These are phyloP conservation scores for Napeogenes inachia DNA, from an alignment of 2,888 invertebrate genomes.

Conservation along the genomic window DNA sequence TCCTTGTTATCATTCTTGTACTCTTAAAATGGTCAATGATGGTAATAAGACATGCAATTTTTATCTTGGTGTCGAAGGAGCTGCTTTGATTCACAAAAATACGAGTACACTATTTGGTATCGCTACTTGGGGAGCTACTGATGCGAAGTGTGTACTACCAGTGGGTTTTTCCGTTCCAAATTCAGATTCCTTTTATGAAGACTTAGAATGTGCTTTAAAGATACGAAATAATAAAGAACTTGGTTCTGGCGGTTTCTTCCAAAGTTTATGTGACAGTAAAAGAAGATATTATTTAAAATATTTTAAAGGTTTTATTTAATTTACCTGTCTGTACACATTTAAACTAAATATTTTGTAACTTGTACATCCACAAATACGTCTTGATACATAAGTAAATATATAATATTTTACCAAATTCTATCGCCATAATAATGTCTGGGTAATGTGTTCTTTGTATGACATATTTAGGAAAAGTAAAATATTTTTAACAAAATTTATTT, in stretches of 20 bases:
- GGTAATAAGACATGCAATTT: slow-evolving; percentile 31
- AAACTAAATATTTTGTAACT: not conserved
- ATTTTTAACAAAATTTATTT: slow-evolving; percentile 16
- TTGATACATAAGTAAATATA: too few species aligned
- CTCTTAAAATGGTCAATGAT: slow-evolving; percentile 29
- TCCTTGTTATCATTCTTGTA: slow-evolving; percentile 57
- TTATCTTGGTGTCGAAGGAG: slow-evolving; percentile 53
- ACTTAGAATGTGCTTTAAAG: slow-evolving; percentile 46
- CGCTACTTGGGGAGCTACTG: slow-evolving; percentile 50
- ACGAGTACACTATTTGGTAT: slow-evolving; percentile 46
- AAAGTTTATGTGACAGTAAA: slow-evolving; percentile 41
- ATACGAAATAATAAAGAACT: slow-evolving; percentile 37
- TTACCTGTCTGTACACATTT: slow-evolving; percentile 5
- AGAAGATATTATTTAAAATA: not conserved
- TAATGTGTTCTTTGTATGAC: too few species aligned
- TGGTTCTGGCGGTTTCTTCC: slow-evolving; percentile 39
- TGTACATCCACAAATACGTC: not conserved
- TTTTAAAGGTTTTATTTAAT: slow-evolving; percentile 4
- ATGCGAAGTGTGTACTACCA: slow-evolving; percentile 38
- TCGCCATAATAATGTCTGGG: not conserved
- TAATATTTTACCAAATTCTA: too few species aligned
- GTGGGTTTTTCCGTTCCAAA: slow-evolving; percentile 55
- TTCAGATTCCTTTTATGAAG: slow-evolving; percentile 44
- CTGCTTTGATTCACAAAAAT: slow-evolving; percentile 40
- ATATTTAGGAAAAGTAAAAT: not conserved